Base-by-base conservation (phyloP, 2,888 invertebrate genomes). In the Scaptomyza caliginosa region DNA sequence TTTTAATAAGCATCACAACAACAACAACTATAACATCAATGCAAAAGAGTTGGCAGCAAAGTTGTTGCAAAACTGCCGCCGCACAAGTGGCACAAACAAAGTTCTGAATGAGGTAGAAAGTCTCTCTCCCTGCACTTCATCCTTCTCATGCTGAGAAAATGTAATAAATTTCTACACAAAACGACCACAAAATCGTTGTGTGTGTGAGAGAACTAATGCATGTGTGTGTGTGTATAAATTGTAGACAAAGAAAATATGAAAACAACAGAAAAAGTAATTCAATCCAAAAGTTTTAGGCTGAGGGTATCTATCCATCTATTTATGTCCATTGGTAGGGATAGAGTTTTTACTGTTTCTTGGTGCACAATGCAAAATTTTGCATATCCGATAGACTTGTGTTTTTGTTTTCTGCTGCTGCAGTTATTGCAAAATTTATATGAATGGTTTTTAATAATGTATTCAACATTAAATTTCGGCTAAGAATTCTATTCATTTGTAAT, bases 101-200 rank as follows among this genome's bases (percentile, higher is more conserved):
- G 51, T 67, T 72, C 50, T 72, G 73, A 73, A 72, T 72, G 72
- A 73, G 73, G 72, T 73, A 72, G 54, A 56, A 72, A 73, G 42
- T 50, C 59, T 49, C 26, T 48, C 57, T 24, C 7, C 32, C 16
- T 49, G 10, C 19, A 16, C 19, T 38, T 19, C 50, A 40, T 34
- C 11, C 56, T 56, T 50, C 40, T 45, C 56, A 64, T 52, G 58
- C 49, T 54, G 55, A 72, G 69, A 77, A 76, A 82, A 80, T 77
- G 84, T 76, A 78, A 81, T 83, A 82, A 82, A 84, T 82, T 83
- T 82, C 74, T 67, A 71, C 71, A 82, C 73, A 83, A 71, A 80
- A 74, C 81, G 78, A 76, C 84, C 81, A 83, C 84, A 82, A 81
- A 76, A 74, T 80, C 57, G 69, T 45, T 60, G 54, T 72, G 24